Evolutionary conservation across 2,888 invertebrate genomes (phyloP), one percentile per base, ranked within the genome.

Genomic region (Ornithoptera alexandrae): DNA sequence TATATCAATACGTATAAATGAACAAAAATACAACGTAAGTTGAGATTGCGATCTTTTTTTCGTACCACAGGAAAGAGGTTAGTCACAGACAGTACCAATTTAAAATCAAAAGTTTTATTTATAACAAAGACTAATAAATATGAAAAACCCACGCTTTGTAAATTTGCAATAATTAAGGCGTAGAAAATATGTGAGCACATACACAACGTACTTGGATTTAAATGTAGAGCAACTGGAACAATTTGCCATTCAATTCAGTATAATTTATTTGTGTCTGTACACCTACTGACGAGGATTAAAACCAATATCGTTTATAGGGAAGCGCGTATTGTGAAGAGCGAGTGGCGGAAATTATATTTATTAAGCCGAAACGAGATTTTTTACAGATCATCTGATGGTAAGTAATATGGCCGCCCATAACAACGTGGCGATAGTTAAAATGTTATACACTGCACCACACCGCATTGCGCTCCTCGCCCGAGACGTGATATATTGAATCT

Each of bases 191-290:
- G 53, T n/a, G 5, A 18, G n/a, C n/a, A 53, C 53, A 53, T 53
- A 53, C 24, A n/a, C 18, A 62, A 67, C 56, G 4, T 46, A 58
- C 62, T 57, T 67, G 57, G 39, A 57, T 20, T 22, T 50, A 62
- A 63, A 62, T 68, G 68, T 63, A 46, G 30, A 68, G n/a, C 68
- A 68, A 63, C 22, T 30, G 53, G 7, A 57, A 62, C 30, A 24
- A 24, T 46, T 62, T 62, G 24, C 30, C 39, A 46, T 62, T 63
- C 62, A 58, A 67, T 62, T 57, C 57, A 62, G 5, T 57, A 7
- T 57, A 67, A 58, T 68, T 68, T 36, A 67, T 67, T 67, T 61
- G 50, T 60, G 15, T 67, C 62, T 62, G 42, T n/a, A 62, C n/a
- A 57, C 53, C 36, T n/a, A 57, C 18, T 56, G 22, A 57, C 56